Conservation (phyloP, 2,888 invertebrate species). For the Chalcosyrphus nemorum region DNA sequence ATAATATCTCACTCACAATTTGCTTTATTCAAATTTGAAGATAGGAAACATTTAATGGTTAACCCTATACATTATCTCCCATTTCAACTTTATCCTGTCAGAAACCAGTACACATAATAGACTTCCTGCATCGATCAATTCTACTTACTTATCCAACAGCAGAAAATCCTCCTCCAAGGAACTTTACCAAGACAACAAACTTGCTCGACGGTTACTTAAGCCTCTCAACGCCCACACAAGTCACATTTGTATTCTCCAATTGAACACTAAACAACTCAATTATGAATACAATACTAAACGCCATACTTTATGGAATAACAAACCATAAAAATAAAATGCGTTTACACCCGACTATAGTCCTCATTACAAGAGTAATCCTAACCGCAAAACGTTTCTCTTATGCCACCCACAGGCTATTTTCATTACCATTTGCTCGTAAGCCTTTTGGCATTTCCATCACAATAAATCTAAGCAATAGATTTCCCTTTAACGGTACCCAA, state of each 20-base stretch:
- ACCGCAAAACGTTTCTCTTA: slow-evolving; percentile 16
- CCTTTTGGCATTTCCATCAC: slow-evolving; percentile 61
- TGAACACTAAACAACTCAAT: background rate
- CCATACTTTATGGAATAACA: slow-evolving; percentile 11
- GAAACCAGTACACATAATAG: background rate
- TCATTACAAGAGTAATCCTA: slow-evolving; percentile 26
- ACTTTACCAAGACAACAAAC: background rate
- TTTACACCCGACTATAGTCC: slow-evolving; percentile 1
- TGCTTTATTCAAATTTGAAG: no score
- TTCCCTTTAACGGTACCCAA: slow-evolving; percentile 56
- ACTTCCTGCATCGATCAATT: background rate
- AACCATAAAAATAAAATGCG: slow-evolving; percentile 13
- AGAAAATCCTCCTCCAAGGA: background rate
- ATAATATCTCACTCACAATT: no score
- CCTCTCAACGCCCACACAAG: background rate
- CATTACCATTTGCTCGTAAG: slow-evolving; percentile 27
- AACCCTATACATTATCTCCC: no score
- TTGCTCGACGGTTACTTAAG: background rate
- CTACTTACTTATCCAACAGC: background rate
- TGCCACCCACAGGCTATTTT: slow-evolving; percentile 43
- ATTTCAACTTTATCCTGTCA: background rate
- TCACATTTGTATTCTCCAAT: background rate
- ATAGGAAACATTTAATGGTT: no score
- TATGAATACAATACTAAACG: background rate
- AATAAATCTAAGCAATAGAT: slow-evolving; percentile 68